Conservation (phyloP, 2,113 vertebrate genomes). For the Perca flavescens region DNA sequence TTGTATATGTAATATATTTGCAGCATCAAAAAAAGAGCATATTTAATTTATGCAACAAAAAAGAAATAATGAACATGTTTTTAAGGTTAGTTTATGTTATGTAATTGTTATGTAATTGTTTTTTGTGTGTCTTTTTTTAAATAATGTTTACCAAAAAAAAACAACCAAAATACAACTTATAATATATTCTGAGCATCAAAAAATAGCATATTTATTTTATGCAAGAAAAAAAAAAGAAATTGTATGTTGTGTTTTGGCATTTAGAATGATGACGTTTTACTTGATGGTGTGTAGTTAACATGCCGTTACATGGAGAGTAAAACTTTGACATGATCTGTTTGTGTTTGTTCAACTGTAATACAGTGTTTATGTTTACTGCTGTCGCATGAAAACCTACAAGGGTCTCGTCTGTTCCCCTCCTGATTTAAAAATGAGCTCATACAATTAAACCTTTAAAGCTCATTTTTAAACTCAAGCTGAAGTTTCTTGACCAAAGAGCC, state of each 20-base stretch:
- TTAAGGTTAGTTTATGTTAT: slow-evolving; percentile 56
- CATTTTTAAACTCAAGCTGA: neutral
- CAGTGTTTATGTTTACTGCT: slow-evolving; percentile 69
- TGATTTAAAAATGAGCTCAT: neutral
- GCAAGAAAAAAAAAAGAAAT: slow-evolving; percentile 64
- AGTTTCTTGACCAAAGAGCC: neutral
- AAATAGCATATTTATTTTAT: slow-evolving; percentile 79
- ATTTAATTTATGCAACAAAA: slow-evolving; percentile 86
- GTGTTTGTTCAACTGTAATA: slow-evolving; percentile 75
- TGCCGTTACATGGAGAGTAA: slow-evolving; percentile 33
- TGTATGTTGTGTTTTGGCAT: slow-evolving; percentile 51
- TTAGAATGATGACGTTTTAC: slow-evolving; percentile 64
- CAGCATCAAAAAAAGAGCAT: slow-evolving; percentile 84
- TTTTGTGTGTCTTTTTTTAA: slow-evolving; percentile 57
- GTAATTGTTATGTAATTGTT: slow-evolving; percentile 45
- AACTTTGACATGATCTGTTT: slow-evolving; percentile 58
- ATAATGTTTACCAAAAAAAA: slow-evolving; percentile 66
- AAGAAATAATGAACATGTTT: slow-evolving; percentile 52
- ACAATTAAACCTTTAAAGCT: neutral
- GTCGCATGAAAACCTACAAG: slow-evolving; percentile 34
- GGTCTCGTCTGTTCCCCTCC: neutral
- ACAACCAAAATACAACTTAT: slow-evolving; percentile 66
- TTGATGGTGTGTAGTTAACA: slow-evolving; percentile 25
- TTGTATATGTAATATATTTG: slow-evolving; percentile 83
- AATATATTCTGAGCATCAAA: slow-evolving; percentile 81